Evolutionary conservation across 2,113 vertebrate genomes (phyloP), one percentile per base, ranked within the genome.

Genomic region (Peucedramus taeniatus): DNA sequence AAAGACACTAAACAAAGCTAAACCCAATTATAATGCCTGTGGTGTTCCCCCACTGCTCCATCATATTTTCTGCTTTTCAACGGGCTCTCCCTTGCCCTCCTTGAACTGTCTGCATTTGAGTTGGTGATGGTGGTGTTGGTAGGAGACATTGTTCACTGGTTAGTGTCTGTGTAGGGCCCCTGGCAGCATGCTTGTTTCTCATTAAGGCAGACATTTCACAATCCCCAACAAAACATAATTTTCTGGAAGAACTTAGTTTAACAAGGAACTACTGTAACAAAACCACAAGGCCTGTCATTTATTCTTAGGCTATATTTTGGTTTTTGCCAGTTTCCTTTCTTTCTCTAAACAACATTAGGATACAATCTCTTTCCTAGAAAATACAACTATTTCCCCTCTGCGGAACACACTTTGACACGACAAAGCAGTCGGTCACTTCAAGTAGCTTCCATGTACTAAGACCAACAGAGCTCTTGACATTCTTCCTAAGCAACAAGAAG

Each of bases 261-360:
- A 94, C 72, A 94, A 92, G 83, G 91, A 97, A 95, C 89, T 96
- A 96, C 90, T 94, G 84, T 95, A 95, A 85, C 93, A 95, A 97
- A 97, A 97, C 95, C 90, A 94, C 91, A 91, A 70, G 69, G 44
- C 64, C 39, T 89, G 80, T 53, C 78, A 88, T 95, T 97, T 97
- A 83, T 68, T 96, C 78, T 93, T 94, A 95, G 94, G 85, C 90
- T 95, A 83, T 94, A 69, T 94, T 95, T 97, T 93, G 87, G 37
- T 90, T 95, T 84, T 85, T 96, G 50, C 90, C 75, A 83, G 81
- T 83, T 97, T 94, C 35, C 74, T 94, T 92, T 96, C 89, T 93
- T 96, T 96, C 75, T 93, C 83, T 90, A 93, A 95, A 96, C 89
- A 85, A 80, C 72, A 93, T 95, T 93, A 94, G 69, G 84, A 72